A percentile compares a stretch with the other conserved stretches of the same genome.
These are phyloP conservation scores for Hydriomena furcata DNA, from an alignment of 2,888 invertebrate genomes.

Conservation along the genomic window DNA sequence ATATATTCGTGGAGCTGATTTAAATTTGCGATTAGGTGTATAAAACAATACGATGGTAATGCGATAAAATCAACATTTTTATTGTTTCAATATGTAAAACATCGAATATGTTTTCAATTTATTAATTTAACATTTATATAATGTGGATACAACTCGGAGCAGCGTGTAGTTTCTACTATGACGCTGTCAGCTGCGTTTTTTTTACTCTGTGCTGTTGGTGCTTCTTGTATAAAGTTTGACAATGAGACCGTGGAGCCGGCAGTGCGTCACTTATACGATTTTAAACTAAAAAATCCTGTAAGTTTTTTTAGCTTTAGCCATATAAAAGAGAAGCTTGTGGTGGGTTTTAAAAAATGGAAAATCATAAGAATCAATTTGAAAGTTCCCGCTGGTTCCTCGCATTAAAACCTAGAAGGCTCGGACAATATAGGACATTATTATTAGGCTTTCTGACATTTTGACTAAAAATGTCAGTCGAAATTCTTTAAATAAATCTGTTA, in stretches of 20 bases:
- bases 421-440: too few species aligned
- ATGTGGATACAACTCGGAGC: neutral
- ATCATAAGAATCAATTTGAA: too few species aligned
- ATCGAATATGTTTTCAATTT: constrained; percentile 4
- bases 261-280: constrained; percentile 31
- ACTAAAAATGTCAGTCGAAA: too few species aligned
- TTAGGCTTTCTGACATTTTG: too few species aligned
- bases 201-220: neutral
- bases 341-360: too few species aligned
- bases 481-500: too few species aligned
- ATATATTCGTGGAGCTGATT: too few species aligned
- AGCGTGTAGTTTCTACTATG: constrained; percentile 7
- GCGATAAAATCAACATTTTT: constrained; percentile 6
- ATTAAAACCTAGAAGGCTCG: too few species aligned
- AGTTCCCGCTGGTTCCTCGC: too few species aligned
- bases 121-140: constrained; percentile 6
- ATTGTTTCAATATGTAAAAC: constrained; percentile 18
- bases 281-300: constrained; percentile 52
- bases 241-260: constrained; percentile 53
- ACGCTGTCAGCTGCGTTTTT: constrained; percentile 2
- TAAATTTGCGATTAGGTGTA: neutral
- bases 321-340: too few species aligned
- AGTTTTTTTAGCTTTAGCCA: constrained; percentile 39
- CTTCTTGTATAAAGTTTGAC: constrained; percentile 23
- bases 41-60: neutral